phyloP scores from a whole-genome alignment of 2,113 vertebrate species.

The Pipa parva region DNA sequence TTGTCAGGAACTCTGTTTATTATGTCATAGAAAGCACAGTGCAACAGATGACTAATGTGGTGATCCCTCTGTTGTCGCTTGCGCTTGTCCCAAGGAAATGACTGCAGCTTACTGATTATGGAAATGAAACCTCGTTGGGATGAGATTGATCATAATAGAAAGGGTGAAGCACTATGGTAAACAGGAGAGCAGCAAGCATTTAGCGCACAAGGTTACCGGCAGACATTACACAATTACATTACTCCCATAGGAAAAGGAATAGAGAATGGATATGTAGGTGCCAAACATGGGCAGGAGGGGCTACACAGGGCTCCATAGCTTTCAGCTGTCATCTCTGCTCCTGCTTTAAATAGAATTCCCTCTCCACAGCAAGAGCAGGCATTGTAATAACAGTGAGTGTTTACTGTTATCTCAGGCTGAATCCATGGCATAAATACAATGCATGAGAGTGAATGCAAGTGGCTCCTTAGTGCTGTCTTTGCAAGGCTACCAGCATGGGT shows the following conservation, averaged over 20 bases:
- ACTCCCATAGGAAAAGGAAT: slow-evolving; percentile 27
- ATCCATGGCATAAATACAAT: no score
- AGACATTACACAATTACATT: slow-evolving; percentile 5
- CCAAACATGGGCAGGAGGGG: slow-evolving; percentile 44
- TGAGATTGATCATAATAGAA: not conserved
- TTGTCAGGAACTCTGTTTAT: no score
- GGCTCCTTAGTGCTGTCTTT: not conserved
- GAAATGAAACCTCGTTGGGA: not conserved
- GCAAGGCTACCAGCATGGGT: not conserved
- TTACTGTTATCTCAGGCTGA: no score
- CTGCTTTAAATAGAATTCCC: slow-evolving; percentile 54
- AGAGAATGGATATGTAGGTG: slow-evolving; percentile 37
- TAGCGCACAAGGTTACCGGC: not conserved
- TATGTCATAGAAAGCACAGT: no score
- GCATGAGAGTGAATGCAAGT: no score
- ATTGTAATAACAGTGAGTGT: not conserved
- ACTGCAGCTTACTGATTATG: not conserved
- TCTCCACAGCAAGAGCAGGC: not conserved
- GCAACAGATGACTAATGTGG: no score
- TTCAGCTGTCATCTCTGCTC: slow-evolving; percentile 47
- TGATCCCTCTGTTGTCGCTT: no score
- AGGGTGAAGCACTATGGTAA: no score
- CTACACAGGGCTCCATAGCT: slow-evolving; percentile 44
- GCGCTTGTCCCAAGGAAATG: no score
- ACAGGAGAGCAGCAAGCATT: not conserved